Evolutionary conservation across 2,113 vertebrate genomes (phyloP), one percentile per base, ranked within the genome.

Genomic region (Toxotes jaculatrix): DNA sequence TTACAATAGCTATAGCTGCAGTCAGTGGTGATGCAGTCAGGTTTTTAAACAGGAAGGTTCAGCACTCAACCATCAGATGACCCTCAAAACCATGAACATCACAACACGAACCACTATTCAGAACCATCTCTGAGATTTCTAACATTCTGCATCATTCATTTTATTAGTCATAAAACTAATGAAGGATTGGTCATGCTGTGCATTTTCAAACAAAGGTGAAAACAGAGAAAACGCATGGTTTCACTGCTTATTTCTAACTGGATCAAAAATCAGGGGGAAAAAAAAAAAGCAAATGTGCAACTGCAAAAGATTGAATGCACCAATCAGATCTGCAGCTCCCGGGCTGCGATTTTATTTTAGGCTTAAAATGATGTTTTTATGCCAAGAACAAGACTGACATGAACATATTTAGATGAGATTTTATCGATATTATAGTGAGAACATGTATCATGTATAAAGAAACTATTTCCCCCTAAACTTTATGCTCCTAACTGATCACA

Each of bases 11-110:
- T 4, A 1, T 11, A 53, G 60, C 77, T 71, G 76, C 76, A 80
- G 60, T 43, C 51, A 4, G 13, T 7, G 55, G n/a, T 73, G 75
- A 55, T 83, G 81, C 81, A 78, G 55, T 38, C 21, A 23, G 60
- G 45, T 31, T 34, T 14, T 42, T n/a, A 42, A 38, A 23, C 63
- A 45, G n/a, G 40, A 42, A 27, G 55, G 13, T 51, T 45, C 43
- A 49, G 42, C n/a, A 40, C 23, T 61, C n/a, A 66, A 32, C 51
- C 69, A 66, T 51, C 79, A 51, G 60, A 23, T 61, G 19, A 74
- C 34, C 55, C 34, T 40, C 8, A 38, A 63, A 21, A 27, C n/a
- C 1, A 27, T 36, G 19, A 0, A 11, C 21, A 57, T 13, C 32
- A 55, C 49, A 70, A 3, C 32, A 32, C 11, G 14, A n/a, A 59